A percentile compares a stretch with the other conserved stretches of the same genome.
These are phyloP conservation scores for Caenorhabditis virilis DNA, from an alignment of 2,888 invertebrate species.

Conservation along the genomic window DNA sequence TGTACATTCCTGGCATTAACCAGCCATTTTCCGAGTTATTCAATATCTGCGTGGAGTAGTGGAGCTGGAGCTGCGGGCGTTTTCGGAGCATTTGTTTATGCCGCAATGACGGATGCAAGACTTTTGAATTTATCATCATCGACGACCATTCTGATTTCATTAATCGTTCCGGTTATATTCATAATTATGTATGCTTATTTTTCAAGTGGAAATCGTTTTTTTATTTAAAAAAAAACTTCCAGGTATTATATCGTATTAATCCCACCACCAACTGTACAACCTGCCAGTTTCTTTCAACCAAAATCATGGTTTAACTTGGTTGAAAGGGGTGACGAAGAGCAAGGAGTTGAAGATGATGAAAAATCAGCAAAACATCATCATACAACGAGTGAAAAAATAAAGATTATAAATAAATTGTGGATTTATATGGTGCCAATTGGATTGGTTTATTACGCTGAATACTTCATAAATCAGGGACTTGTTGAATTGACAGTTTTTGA, in stretches of 20 bases:
- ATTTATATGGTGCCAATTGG: slow-evolving; percentile 79
- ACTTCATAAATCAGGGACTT: slow-evolving; percentile 85
- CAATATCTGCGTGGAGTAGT: slow-evolving; percentile 17
- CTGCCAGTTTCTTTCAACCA: not conserved
- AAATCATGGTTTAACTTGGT: too few species aligned
- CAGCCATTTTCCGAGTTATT: slow-evolving; percentile 12
- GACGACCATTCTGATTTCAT: slow-evolving; percentile 10
- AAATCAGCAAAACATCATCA: not conserved
- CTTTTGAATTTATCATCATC: slow-evolving; percentile 13
- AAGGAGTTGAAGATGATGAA: too few species aligned
- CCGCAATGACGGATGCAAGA: slow-evolving; percentile 13
- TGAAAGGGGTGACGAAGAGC: too few species aligned
- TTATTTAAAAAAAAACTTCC: too few species aligned
- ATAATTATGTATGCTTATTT: slow-evolving; percentile 13
- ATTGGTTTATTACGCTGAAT: slow-evolving; percentile 82
- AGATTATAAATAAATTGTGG: slow-evolving; percentile 64
- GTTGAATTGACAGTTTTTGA: slow-evolving; percentile 80
- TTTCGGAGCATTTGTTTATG: slow-evolving; percentile 15
- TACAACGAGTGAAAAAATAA: not conserved
- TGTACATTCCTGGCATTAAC: slow-evolving; percentile 18
- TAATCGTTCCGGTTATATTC: slow-evolving; percentile 15
- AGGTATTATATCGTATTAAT: slow-evolving; percentile 1
- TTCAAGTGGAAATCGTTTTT: too few species aligned
- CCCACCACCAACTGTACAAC: not conserved
- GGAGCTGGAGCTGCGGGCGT: slow-evolving; percentile 26